Conservation (phyloP, 2,113 vertebrate species). For the Galemys pyrenaicus region DNA sequence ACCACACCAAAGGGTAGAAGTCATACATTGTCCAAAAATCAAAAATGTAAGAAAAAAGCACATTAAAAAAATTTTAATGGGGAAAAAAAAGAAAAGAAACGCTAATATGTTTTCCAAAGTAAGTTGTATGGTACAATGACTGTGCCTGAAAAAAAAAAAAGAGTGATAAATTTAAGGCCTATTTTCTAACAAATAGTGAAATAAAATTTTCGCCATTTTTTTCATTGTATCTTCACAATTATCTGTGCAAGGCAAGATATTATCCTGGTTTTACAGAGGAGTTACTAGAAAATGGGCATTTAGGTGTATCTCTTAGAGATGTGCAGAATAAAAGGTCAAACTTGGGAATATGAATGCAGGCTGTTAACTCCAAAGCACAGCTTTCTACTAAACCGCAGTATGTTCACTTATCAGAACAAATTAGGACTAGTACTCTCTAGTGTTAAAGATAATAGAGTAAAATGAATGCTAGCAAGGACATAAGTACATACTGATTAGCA, state of each 20-base stretch:
- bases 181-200: conserved; percentile 32
- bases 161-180: conserved; percentile 3
- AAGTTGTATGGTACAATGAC: neutral
- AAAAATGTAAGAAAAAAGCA: too few relatives aligned
- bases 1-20: too few relatives aligned
- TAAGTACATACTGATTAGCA: neutral
- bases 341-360: neutral
- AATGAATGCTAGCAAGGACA: neutral
- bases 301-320: neutral
- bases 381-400: neutral
- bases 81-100: too few relatives aligned
- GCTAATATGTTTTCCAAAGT: conserved; percentile 13
- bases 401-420: neutral
- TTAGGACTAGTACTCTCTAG: neutral
- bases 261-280: neutral
- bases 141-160: neutral
- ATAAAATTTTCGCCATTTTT: conserved; percentile 13
- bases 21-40: too few relatives aligned
- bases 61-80: too few relatives aligned
- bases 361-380: neutral
- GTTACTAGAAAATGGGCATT: neutral
- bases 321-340: neutral
- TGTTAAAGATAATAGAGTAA: neutral
- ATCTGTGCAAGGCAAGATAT: neutral
- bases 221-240: neutral